phyloP scores from a whole-genome alignment of 2,113 vertebrate genomes.

The Mesocricetus auratus region DNA sequence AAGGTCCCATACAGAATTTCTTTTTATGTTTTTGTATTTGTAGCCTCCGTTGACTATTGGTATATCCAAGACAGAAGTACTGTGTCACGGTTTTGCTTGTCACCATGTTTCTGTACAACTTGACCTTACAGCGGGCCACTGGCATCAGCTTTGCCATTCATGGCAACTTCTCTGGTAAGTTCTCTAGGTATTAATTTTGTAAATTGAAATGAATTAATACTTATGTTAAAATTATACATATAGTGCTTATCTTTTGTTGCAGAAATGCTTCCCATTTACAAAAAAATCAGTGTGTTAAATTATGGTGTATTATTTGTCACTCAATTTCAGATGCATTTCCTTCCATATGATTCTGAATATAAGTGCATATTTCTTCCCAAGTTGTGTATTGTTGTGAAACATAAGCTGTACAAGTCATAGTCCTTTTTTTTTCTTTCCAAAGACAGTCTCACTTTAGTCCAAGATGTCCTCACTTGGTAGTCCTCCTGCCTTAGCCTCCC shows the following conservation, averaged over 20 bases:
- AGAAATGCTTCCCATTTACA: neutral
- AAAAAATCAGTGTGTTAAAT: neutral
- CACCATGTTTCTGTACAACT: conserved; percentile 98
- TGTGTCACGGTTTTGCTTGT: conserved; percentile 10
- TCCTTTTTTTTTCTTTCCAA: neutral
- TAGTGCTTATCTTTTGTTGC: conserved; percentile 8
- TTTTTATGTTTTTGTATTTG: neutral
- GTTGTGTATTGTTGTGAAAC: neutral
- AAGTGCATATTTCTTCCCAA: neutral
- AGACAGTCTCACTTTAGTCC: neutral
- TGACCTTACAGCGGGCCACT: conserved; percentile 97
- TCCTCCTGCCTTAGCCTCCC: neutral
- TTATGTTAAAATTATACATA: fast-evolving
- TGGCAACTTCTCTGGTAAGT: conserved; percentile 98
- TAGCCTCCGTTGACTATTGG: conserved; percentile 65
- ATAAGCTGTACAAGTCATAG: neutral
- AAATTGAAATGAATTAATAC: neutral
- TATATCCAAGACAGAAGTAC: neutral
- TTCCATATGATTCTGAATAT: neutral
- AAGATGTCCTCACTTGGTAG: neutral
- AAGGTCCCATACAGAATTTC: neutral
- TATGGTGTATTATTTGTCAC: neutral
- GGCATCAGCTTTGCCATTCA: conserved; percentile 98
- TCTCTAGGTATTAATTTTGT: fast-evolving
- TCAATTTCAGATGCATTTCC: neutral